Base-by-base conservation (phyloP, 2,113 vertebrate genomes). In the Pituophis catenifer region DNA sequence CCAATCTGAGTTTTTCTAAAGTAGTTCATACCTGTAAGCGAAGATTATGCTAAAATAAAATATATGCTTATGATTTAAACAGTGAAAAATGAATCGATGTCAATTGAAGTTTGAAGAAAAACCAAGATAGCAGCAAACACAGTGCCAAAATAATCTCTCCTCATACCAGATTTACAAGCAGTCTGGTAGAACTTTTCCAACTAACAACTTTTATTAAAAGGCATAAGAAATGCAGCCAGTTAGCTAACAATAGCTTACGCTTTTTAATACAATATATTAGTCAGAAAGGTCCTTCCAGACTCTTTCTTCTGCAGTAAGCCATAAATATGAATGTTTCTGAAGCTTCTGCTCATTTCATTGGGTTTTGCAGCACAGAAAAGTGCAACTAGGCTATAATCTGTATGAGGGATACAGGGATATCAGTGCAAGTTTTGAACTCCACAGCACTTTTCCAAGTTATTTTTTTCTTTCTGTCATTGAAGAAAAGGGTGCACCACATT, bases 21-120 rank as follows among this genome's bases (percentile, higher is more conserved):
- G 90, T 85, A 33, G 19, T 52, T 90, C 54, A 92, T 86, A 53
- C 92, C 94, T 95, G 90, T 44, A 91, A 94, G 93, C 38, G 90
- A 92, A 7, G 94, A 95, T 92, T 95, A 94, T 96, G 95, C 75
- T 90, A 29, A 96, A 50, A 93, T 8, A 92, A 95, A 96, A 94
- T 93, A 44, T 44, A 48, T 48, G 50, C 26, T 29, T 12, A 33
- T 87, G 26, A 11, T 62, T 52, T 55, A 52, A 15, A 57, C n/a
- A 55, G 2, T 0, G 70, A 92, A 0, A 93, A 95, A 94, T 92
- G 88, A 70, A 9, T 9, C 59, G 24, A 59, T 19, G 75, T 12
- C 13, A 86, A 48, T 86, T 86, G 90, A 54, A 3, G 38, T 44
- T 19, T 48, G 23, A 29, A 58, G 23, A 33, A 85, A 86, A 55